These are phyloP conservation scores for Nomada ruficornis DNA, from an alignment of 2,888 invertebrate genomes.

Conservation along the genomic window DNA sequence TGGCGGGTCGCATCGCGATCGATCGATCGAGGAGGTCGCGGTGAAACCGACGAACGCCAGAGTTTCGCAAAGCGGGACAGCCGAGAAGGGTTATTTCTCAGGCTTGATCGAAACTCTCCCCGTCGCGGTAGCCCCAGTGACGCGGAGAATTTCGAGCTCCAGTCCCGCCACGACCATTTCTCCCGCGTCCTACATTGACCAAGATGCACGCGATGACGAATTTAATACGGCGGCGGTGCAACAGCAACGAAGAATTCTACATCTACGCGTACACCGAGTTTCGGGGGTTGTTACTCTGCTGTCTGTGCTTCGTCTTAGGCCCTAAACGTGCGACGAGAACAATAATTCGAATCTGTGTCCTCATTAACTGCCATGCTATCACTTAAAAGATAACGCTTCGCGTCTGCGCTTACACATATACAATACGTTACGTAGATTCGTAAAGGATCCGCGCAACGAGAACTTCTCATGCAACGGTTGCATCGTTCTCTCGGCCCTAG, in stretches of 20 bases:
- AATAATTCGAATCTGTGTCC: constrained; percentile 46
- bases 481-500: constrained; percentile 16
- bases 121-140: not conserved
- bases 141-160: constrained; percentile 9
- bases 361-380: constrained; percentile 47
- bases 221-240: not conserved
- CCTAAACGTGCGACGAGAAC: constrained; percentile 40
- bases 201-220: not conserved
- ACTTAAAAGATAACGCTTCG: constrained; percentile 26
- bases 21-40: constrained; percentile 37
- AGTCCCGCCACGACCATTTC: not conserved
- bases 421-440: not conserved
- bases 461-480: not conserved
- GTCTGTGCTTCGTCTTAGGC: constrained; percentile 6
- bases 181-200: not conserved
- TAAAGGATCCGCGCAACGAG: constrained; percentile 15
- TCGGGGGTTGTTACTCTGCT: not conserved
- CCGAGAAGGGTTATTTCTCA: constrained; percentile 19
- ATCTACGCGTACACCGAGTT: constrained; percentile 4
- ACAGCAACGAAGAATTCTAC: constrained; percentile 16
- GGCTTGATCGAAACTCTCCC: constrained; percentile 21
- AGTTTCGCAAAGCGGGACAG: not conserved
- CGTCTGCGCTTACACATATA: constrained; percentile 8
- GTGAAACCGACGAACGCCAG: constrained; percentile 24
- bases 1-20: constrained; percentile 12